Evolutionary conservation across 2,113 vertebrate species (phyloP).

Genomic region (Callocephalon fimbriatum): DNA sequence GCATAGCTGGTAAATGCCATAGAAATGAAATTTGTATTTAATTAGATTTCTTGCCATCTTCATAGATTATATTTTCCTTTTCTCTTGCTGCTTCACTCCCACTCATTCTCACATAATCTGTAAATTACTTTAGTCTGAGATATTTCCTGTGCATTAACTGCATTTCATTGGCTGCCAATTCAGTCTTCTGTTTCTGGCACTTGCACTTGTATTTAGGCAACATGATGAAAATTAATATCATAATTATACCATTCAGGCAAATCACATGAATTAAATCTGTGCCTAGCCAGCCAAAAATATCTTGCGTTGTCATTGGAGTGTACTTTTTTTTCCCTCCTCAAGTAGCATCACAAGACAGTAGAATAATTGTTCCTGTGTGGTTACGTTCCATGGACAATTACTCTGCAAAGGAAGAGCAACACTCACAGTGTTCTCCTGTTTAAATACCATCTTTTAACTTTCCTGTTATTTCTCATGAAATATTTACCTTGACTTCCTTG

Average conservation of each 20-base stretch:
- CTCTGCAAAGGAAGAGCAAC: background rate
- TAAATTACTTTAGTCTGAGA: conserved; percentile 4
- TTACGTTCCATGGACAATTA: background rate
- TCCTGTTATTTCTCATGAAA: background rate
- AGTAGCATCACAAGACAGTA: background rate
- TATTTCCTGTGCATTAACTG: background rate
- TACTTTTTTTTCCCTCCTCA: background rate
- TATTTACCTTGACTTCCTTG: background rate
- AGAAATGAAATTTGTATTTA: background rate
- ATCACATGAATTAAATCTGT: conserved; percentile 33
- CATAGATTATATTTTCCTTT: background rate
- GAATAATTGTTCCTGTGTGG: background rate
- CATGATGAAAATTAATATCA: conserved; percentile 50
- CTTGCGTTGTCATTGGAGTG: background rate
- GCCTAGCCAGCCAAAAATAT: conserved; percentile 33
- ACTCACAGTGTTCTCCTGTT: background rate
- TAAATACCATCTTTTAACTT: background rate
- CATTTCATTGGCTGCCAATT: conserved; percentile 42
- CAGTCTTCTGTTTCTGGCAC: conserved; percentile 29
- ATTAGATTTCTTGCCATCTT: background rate
- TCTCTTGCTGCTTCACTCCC: background rate
- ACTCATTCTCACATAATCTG: background rate
- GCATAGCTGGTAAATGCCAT: background rate
- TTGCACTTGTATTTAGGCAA: conserved; percentile 41
- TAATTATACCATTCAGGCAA: conserved; percentile 50